phyloP scores from a whole-genome alignment of 2,888 invertebrate species.

The Dugesia japonica region DNA sequence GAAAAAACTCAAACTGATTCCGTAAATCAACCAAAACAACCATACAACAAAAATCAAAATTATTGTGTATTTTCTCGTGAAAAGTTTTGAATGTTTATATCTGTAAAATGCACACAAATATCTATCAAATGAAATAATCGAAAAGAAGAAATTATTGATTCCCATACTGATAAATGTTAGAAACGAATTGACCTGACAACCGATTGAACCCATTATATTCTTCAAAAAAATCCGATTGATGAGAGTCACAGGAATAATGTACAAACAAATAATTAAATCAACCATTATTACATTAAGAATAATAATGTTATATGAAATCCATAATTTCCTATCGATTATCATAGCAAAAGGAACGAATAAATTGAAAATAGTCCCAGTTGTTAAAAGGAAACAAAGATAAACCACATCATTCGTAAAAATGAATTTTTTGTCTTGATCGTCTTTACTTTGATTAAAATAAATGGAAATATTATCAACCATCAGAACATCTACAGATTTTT shows the following conservation, averaged over 20 bases:
- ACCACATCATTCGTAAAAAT: too few species aligned
- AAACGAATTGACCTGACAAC: conserved; percentile 27
- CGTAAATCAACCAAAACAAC: conserved; percentile 23
- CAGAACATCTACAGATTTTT: too few species aligned
- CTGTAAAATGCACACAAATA: conserved; percentile 20
- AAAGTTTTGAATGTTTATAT: neutral
- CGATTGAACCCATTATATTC: neutral
- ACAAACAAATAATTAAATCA: conserved; percentile 26
- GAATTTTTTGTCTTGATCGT: too few species aligned
- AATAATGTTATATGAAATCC: conserved; percentile 23
- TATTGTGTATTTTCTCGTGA: neutral
- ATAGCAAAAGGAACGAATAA: conserved; percentile 1
- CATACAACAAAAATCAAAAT: neutral
- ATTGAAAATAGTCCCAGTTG: conserved; percentile 21
- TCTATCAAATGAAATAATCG: conserved; percentile 31
- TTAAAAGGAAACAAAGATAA: neutral
- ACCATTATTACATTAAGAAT: conserved; percentile 20
- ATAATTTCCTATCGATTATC: neutral
- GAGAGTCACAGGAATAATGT: conserved; percentile 28
- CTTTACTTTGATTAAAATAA: too few species aligned
- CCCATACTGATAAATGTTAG: conserved; percentile 29
- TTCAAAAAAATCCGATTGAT: conserved; percentile 16
- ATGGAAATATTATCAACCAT: too few species aligned
- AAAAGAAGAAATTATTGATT: conserved; percentile 30
- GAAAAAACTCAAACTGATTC: neutral